Base-by-base conservation (phyloP, 2,888 invertebrate species). In the Heliconius sara region DNA sequence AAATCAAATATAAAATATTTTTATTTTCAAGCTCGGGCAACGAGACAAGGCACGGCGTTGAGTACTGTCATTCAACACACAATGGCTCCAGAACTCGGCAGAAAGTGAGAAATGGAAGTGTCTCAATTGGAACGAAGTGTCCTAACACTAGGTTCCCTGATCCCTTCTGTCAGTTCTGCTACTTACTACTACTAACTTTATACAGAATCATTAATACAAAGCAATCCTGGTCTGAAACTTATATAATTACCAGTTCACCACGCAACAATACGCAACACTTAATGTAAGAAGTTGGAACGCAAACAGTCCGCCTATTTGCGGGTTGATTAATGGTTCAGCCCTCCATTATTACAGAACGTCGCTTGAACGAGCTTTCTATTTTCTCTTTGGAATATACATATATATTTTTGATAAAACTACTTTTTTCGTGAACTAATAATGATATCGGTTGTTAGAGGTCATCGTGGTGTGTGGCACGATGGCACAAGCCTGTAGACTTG, bases 231-330 rank as follows among this genome's bases (percentile, higher is more conserved):
- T 16, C 73, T 25, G 25, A 73, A 72, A 60, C 60, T 60, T 73
- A 19, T 60, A 60, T 73, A 73, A 73, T 39, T 73, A 34, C 6
- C 52, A 47, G 47, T 47, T 5, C 13, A 47, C 34, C 57, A 75
- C 74, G n/a, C 67, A 74, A 74, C 78, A 30, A 66, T 73, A 71
- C 63, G 66, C 57, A 74, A 74, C 66, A 68, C 43, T 67, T 30
- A 78, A 78, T 78, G 60, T 74, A 47, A 74, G 78, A 78, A 74
- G 67, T 78, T 78, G 66, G 73, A 74, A 78, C 73, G 78, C 78
- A 78, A 78, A 78, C 60, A 34, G 67, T 65, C 67, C 65, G 78
- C 73, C 43, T 60, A 43, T 47, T 60, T 79, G 76, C 30, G 71
- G 71, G 57, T 65, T 79, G 79, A 76, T 76, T 79, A 76, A 79